Evolutionary conservation across 2,797 vertebrate species (phyloP).

Genomic region (Pipistrellus pygmaeus): DNA sequence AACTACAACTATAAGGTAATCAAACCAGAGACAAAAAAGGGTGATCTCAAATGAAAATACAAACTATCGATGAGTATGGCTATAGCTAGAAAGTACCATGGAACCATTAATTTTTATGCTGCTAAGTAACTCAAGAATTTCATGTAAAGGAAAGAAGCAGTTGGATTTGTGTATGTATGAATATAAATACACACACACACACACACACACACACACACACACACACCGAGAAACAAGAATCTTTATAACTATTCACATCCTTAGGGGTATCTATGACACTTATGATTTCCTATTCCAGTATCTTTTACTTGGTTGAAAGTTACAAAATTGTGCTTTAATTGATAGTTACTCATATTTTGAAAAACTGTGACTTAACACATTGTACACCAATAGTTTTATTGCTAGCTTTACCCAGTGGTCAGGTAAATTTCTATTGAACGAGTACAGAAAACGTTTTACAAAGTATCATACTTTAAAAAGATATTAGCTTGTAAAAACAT

Average conservation of each 20-base stretch:
- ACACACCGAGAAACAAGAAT: not conserved
- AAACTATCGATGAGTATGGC: not conserved
- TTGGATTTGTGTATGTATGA: not conserved
- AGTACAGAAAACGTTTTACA: too few relatives aligned
- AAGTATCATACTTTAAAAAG: too few relatives aligned
- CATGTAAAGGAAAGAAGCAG: not conserved
- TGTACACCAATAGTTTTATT: too few relatives aligned
- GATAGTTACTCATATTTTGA: not conserved
- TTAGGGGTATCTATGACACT: not conserved
- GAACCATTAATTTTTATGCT: not conserved
- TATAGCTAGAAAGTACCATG: not conserved
- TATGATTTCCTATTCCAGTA: not conserved
- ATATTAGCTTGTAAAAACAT: too few relatives aligned
- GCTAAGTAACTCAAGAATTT: constrained; percentile 49
- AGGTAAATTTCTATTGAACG: too few relatives aligned
- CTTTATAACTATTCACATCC: not conserved
- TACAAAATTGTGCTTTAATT: not conserved
- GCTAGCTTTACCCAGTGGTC: too few relatives aligned
- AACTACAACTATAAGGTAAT: constrained; percentile 45
- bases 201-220: not conserved
- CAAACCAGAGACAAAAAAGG: constrained; percentile 35
- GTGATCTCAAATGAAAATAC: not conserved
- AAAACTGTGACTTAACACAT: not conserved
- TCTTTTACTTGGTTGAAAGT: not conserved
- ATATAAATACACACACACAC: not conserved